Conservation (phyloP, 2,113 vertebrate genomes). For the Phainopepla nitens region DNA sequence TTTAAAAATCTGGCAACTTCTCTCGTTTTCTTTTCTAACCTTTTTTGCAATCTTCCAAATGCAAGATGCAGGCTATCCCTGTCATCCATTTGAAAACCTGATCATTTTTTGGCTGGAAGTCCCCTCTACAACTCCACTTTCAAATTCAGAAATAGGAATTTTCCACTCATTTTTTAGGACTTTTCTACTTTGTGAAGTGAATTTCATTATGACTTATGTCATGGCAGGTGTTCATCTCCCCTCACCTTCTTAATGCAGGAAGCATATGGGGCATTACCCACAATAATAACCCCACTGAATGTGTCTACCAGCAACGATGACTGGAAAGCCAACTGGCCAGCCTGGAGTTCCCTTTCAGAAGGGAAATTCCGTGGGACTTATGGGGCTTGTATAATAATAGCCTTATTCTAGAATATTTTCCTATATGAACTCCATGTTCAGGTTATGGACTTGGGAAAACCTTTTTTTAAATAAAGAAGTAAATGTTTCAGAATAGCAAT, state of each 20-base stretch:
- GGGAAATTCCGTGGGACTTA: slow-evolving; percentile 20
- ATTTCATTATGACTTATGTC: slow-evolving; percentile 28
- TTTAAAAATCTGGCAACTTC: neutral
- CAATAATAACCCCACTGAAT: slow-evolving; percentile 40
- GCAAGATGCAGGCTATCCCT: neutral
- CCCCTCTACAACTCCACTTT: neutral
- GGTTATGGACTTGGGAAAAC: neutral
- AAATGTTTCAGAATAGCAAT: neutral
- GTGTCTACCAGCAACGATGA: slow-evolving; percentile 26
- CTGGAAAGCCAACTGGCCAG: slow-evolving; percentile 11
- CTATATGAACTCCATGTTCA: slow-evolving; percentile 29
- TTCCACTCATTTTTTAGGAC: slow-evolving; percentile 27
- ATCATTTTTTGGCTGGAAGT: neutral
- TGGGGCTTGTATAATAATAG: slow-evolving; percentile 18
- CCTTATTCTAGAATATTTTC: slow-evolving; percentile 50
- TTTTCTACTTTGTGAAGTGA: neutral
- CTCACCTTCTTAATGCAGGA: slow-evolving; percentile 53
- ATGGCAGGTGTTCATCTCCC: slow-evolving; percentile 57
- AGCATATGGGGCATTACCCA: slow-evolving; percentile 54
- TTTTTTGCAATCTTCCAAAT: neutral
- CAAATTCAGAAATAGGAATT: slow-evolving; percentile 24
- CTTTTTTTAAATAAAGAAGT: neutral
- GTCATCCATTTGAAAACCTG: neutral
- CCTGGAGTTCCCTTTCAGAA: slow-evolving; percentile 17
- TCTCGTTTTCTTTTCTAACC: neutral